Evolutionary conservation across 1,140 invertebrate genomes (phyloP).

Genomic region (Matsumurasca onukii): DNA sequence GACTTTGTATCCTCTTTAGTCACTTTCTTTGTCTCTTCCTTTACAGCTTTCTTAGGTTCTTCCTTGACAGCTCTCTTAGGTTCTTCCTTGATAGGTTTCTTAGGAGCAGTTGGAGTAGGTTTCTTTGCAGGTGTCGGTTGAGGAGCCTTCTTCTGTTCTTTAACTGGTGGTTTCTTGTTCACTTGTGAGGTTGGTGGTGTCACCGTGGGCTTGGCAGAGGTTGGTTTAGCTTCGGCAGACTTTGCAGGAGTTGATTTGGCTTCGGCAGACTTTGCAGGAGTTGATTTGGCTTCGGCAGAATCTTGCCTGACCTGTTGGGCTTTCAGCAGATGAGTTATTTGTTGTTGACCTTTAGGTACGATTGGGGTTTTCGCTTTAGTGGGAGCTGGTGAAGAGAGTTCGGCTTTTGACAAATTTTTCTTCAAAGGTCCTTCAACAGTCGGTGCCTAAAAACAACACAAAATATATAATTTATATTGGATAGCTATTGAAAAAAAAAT

Average conservation of each 20-base stretch:
- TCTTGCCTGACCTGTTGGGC: constrained; percentile 7
- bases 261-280: constrained; percentile 2
- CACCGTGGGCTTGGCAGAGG: no score
- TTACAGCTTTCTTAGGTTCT: constrained; percentile 11
- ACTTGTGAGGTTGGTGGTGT: no score
- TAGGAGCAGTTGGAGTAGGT: not conserved
- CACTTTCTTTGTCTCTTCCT: not conserved
- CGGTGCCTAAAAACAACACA: not conserved
- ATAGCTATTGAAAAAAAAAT: no score
- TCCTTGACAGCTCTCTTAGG: not conserved
- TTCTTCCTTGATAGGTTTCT: constrained; percentile 15
- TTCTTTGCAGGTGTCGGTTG: constrained; percentile 9
- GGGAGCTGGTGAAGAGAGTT: not conserved
- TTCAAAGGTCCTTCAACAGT: constrained; percentile 16
- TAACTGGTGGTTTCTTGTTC: no score
- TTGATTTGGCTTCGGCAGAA: not conserved
- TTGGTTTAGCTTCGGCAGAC: no score
- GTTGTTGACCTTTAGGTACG: constrained; percentile 20
- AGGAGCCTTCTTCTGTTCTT: no score
- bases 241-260: not conserved
- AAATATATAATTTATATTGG: no score
- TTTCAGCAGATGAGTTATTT: constrained; percentile 17
- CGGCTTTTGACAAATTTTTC: constrained; percentile 2
- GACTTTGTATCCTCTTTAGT: constrained; percentile 42
- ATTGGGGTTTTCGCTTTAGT: not conserved